Conservation (phyloP, 2,888 invertebrate genomes). For the Lasiommata megera region DNA sequence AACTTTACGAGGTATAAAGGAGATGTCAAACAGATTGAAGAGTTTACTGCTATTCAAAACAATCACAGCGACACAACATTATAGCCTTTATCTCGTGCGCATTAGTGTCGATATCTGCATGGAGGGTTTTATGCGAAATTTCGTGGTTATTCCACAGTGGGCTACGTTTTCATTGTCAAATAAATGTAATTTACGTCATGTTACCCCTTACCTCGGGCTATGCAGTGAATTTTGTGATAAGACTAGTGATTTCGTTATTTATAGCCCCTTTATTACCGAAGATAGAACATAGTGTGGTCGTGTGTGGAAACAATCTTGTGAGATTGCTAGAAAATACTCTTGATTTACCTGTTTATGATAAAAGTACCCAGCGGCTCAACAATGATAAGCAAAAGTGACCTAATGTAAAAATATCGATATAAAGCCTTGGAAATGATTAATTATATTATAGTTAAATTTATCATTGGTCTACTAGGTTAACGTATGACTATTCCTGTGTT, state of each 20-base stretch:
- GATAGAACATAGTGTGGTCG: slow-evolving; percentile 22
- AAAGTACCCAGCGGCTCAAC: too few species aligned
- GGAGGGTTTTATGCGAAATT: slow-evolving; percentile 11
- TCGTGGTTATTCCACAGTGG: slow-evolving; percentile 17
- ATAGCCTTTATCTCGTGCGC: slow-evolving; percentile 15
- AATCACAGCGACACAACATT: slow-evolving; percentile 15
- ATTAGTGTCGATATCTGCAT: slow-evolving; percentile 24
- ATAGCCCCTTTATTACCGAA: slow-evolving; percentile 24
- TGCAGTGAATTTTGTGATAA: slow-evolving; percentile 32
- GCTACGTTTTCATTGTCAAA: slow-evolving; percentile 34
- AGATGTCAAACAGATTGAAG: slow-evolving; percentile 32
- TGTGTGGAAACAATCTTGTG: neutral
- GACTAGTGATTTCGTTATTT: slow-evolving; percentile 33
- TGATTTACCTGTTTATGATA: neutral
- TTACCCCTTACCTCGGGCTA: slow-evolving; percentile 31
- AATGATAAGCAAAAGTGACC: too few species aligned
- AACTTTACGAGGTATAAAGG: slow-evolving; percentile 26
- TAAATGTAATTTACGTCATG: slow-evolving; percentile 36
- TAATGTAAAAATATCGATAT: too few species aligned
- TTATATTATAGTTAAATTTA: too few species aligned
- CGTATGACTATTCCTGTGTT: too few species aligned
- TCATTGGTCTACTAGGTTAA: too few species aligned
- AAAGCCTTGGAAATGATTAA: too few species aligned
- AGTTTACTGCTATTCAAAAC: slow-evolving; percentile 25
- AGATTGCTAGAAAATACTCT: neutral